Conservation (phyloP, 2,888 invertebrate species). For the Aleiodes testaceus region DNA sequence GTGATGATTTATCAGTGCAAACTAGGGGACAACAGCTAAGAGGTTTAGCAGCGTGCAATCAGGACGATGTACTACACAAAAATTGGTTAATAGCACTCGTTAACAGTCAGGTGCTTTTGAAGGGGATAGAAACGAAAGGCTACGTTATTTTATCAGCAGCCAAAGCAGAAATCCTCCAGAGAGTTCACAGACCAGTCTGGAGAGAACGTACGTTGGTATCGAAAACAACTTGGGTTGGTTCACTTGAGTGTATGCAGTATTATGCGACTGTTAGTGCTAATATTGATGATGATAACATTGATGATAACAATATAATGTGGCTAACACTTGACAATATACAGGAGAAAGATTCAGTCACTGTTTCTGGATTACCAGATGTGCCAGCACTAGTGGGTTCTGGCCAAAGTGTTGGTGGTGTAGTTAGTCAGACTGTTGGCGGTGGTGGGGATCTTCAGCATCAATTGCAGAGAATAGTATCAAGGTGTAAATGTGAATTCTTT, state of each 20-base stretch:
- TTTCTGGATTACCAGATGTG: constrained; percentile 87
- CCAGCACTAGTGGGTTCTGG: constrained; percentile 94
- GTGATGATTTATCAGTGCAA: constrained; percentile 90
- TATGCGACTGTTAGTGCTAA: constrained; percentile 95
- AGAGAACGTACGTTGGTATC: constrained; percentile 88
- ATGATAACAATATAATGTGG: constrained; percentile 94
- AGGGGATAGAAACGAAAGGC: constrained; percentile 97
- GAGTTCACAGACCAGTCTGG: constrained; percentile 92
- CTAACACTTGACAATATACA: constrained; percentile 95
- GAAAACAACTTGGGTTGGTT: constrained; percentile 96
- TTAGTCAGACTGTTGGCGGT: constrained; percentile 91
- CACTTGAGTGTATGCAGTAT: constrained; percentile 98
- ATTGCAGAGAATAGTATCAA: constrained; percentile 96
- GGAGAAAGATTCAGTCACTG: constrained; percentile 84
- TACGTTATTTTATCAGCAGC: constrained; percentile 98
- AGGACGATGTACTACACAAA: constrained; percentile 92
- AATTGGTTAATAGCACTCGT: constrained; percentile 96
- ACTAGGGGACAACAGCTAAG: constrained; percentile 85
- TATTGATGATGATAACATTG: constrained; percentile 67
- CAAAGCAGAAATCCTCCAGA: constrained; percentile 94
- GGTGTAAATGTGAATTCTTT: constrained; percentile 98
- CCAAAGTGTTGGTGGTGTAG: constrained; percentile 97
- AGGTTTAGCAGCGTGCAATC: constrained; percentile 89
- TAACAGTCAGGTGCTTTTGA: constrained; percentile 94
- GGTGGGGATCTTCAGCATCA: constrained; percentile 78